Evolutionary conservation across 2,888 invertebrate genomes (phyloP).

Genomic region (Drosophila nr. medialis): DNA sequence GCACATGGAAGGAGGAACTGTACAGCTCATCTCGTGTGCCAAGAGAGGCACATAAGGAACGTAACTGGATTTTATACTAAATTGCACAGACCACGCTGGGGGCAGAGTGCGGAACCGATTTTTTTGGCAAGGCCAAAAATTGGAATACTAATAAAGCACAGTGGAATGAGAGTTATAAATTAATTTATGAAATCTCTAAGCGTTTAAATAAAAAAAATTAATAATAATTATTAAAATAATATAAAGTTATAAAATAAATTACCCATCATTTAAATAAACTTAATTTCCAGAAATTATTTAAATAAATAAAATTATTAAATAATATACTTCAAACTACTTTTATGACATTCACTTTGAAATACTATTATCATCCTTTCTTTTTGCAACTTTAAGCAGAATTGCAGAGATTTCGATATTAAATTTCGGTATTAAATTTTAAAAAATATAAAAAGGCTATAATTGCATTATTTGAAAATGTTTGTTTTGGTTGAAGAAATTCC

Average conservation of each 20-base stretch:
- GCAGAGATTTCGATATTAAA: background rate
- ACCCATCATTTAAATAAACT: background rate
- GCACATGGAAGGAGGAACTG: slow-evolving; percentile 32
- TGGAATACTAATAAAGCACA: slow-evolving; percentile 7
- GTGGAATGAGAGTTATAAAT: slow-evolving; percentile 17
- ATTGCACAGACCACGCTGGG: background rate
- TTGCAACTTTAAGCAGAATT: background rate
- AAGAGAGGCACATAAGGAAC: background rate
- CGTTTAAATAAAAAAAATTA: background rate
- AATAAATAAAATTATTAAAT: background rate
- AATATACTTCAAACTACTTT: background rate
- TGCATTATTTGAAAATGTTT: background rate
- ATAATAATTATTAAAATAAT: background rate
- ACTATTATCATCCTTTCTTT: no score
- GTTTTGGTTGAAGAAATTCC: background rate
- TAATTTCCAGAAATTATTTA: background rate
- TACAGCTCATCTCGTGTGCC: slow-evolving; percentile 26
- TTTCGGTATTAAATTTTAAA: background rate
- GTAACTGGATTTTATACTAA: slow-evolving; percentile 3
- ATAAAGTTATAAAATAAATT: background rate
- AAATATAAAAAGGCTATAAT: background rate
- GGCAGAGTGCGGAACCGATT: background rate
- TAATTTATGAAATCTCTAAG: background rate
- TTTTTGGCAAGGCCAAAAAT: background rate
- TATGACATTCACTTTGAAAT: background rate